Conservation (phyloP, 1,140 invertebrate species). For the Papilio polyxenes region DNA sequence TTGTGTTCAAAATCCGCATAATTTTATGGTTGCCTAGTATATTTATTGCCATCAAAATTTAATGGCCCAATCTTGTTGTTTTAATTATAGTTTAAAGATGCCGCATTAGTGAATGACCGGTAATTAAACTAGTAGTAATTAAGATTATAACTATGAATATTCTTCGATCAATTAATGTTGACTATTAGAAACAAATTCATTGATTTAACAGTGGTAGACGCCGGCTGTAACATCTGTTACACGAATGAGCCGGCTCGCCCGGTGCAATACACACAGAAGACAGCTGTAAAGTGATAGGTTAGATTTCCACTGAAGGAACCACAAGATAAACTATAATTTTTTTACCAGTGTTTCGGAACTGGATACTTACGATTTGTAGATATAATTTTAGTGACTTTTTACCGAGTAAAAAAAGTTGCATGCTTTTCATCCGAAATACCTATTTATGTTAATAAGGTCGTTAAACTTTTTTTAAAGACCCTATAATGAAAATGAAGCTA, state of each 20-base stretch:
- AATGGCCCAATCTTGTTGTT: slow-evolving; percentile 22
- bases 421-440: background rate
- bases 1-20: background rate
- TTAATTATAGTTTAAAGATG: slow-evolving; percentile 12
- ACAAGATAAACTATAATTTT: too few species aligned
- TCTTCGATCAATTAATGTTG: background rate
- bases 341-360: too few species aligned
- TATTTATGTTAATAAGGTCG: background rate
- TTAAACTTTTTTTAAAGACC: background rate
- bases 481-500: background rate
- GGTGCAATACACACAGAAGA: too few species aligned
- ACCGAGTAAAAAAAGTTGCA: too few species aligned
- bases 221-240: too few species aligned
- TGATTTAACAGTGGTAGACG: too few species aligned
- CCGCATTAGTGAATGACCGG: background rate
- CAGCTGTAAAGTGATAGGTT: too few species aligned
- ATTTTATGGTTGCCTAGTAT: slow-evolving; percentile 5
- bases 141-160: background rate
- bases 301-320: too few species aligned
- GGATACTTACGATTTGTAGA: too few species aligned
- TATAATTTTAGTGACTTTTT: too few species aligned
- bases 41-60: slow-evolving; percentile 7
- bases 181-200: background rate
- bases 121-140: background rate
- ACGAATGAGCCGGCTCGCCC: too few species aligned